Evolutionary conservation across 2,113 vertebrate genomes (phyloP), one percentile per base, ranked within the genome.

Genomic region (Parus major): DNA sequence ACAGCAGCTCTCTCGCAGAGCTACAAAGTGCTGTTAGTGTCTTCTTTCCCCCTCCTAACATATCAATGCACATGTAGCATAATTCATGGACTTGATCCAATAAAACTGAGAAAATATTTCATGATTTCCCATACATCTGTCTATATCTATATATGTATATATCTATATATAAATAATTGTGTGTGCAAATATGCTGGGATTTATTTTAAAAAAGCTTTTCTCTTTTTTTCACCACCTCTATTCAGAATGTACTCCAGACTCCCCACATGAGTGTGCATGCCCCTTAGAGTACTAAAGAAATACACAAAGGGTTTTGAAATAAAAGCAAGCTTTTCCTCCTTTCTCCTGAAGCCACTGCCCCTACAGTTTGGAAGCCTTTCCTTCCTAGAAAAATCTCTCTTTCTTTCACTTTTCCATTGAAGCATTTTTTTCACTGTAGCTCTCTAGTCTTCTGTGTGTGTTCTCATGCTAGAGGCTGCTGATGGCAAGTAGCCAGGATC

Each of bases 91-190:
- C 25, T 33, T 69, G n/a, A 80, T 28, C 11, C 0, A 0, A 29
- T 36, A 92, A 90, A 92, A 8, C 25, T 76, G 41, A 79, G 19
- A 35, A 79, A 82, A 72, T 4, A 53, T 68, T 41, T 79, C 15
- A 22, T 82, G 10, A 49, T 72, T 68, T 52, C 16, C 4, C 12
- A 59, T 19, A 13, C 24, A 42, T 46, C 8, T 27, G 33, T 31
- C 16, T n/a, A 2, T 59, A 15, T 33, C 3, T 19, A 3, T 12
- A 12, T 39, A 12, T 39, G 5, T 10, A 1, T 20, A 19, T 36
- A 12, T 11, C 11, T 59, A 18, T 5, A 13, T 59, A 15, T 4
- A 9, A 20, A 12, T 14, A 12, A 31, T 13, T 29, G 4, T 41
- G 19, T 49, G 42, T 31, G 21, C 47, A 76, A 78, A 24, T 50